Percentiles rank a stretch among this genome's conserved stretches.
Evolutionary conservation across 2,113 vertebrate genomes (phyloP).

Genomic region (Tauraco erythrolophus): DNA sequence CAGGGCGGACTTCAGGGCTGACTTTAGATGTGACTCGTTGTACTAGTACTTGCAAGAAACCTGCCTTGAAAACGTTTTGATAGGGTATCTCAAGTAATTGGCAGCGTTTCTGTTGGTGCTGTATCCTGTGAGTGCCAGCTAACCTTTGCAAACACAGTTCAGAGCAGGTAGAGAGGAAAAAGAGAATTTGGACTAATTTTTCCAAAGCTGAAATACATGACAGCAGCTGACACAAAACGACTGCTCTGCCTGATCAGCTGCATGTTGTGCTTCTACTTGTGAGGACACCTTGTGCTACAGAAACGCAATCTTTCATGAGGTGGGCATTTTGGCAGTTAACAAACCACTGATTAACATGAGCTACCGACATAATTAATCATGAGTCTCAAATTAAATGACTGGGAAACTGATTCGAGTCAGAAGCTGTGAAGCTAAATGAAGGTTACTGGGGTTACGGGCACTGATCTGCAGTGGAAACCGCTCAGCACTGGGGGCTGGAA

Average conservation of each 20-base stretch:
- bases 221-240: slow-evolving; percentile 10
- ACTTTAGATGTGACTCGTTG: slow-evolving; percentile 32
- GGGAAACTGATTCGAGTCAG: neutral
- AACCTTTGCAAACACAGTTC: slow-evolving; percentile 37
- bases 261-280: neutral
- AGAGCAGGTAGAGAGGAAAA: neutral
- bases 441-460: accelerated
- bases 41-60: slow-evolving; percentile 8
- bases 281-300: slow-evolving; percentile 3
- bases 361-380: slow-evolving; percentile 41
- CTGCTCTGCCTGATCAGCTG: neutral
- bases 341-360: slow-evolving; percentile 48
- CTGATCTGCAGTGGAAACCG: neutral
- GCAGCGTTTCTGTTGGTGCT: slow-evolving; percentile 9
- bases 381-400: slow-evolving; percentile 31
- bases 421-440: slow-evolving; percentile 1
- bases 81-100: neutral
- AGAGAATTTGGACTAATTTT: slow-evolving; percentile 14
- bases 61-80: slow-evolving; percentile 56
- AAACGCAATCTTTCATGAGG: neutral
- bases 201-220: slow-evolving; percentile 5
- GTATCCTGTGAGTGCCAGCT: neutral
- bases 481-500: neutral
- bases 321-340: slow-evolving; percentile 37
- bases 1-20: neutral